A percentile compares a stretch with the other conserved stretches of the same genome.
Evolutionary conservation across 2,113 vertebrate genomes (phyloP).

Genomic region (Promerops cafer): DNA sequence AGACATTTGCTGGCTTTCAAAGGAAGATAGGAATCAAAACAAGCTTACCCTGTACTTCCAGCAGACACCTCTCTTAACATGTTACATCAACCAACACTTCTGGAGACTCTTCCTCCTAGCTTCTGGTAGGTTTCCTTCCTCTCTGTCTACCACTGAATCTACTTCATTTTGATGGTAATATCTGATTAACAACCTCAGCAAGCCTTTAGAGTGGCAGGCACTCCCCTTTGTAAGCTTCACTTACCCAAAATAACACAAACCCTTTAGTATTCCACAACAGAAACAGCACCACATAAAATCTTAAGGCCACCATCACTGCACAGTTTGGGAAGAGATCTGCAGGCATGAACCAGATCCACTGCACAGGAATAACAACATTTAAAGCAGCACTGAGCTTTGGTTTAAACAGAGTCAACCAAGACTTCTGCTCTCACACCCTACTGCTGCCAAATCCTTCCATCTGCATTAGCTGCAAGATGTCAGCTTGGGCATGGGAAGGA

Average conservation of each 20-base stretch:
- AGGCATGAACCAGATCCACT: not conserved
- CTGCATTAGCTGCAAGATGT: not conserved
- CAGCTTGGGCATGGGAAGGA: not conserved
- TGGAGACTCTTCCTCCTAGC: not conserved
- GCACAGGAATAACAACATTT: not conserved
- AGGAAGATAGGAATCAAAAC: not conserved
- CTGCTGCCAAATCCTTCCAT: not conserved
- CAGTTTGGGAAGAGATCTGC: not conserved
- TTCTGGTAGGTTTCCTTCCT: not conserved
- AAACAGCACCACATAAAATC: not conserved
- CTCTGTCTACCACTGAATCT: not conserved
- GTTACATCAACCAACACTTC: not conserved
- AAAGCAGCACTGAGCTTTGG: not conserved
- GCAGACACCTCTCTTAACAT: not conserved
- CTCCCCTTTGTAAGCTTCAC: not conserved
- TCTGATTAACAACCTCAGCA: not conserved
- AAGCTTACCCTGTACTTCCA: conserved; percentile 16
- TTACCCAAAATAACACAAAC: not conserved
- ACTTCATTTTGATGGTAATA: not conserved
- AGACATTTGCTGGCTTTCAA: not conserved
- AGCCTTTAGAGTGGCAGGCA: not conserved
- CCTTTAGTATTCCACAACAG: not conserved
- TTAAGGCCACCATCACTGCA: not conserved
- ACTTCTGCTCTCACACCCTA: not conserved
- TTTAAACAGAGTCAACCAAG: not conserved